Evolutionary conservation across 2,113 vertebrate species (phyloP).

Genomic region (Nematolebias whitei): DNA sequence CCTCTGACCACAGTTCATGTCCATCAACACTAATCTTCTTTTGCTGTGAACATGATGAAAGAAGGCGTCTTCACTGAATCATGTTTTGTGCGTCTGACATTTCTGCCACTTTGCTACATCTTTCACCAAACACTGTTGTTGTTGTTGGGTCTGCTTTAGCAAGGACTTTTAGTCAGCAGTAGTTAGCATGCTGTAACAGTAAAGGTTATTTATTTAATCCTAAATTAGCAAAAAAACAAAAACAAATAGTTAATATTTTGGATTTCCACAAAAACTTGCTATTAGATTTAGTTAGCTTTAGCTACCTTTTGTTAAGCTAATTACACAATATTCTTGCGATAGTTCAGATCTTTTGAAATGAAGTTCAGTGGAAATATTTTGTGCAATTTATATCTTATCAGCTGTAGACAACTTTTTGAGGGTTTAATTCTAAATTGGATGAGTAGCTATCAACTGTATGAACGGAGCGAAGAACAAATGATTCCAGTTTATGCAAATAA

Average conservation of each 20-base stretch:
- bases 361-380: no score
- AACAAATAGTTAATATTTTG: not conserved
- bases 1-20: slow-evolving; percentile 34
- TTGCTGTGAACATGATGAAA: slow-evolving; percentile 37
- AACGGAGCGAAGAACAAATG: no score
- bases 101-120: slow-evolving; percentile 48
- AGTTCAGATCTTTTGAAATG: no score
- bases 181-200: not conserved
- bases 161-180: not conserved
- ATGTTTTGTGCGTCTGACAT: slow-evolving; percentile 53
- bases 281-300: no score
- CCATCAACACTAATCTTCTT: slow-evolving; percentile 27
- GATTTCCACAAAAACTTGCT: not conserved
- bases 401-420: no score
- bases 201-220: not conserved
- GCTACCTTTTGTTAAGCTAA: no score
- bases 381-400: no score
- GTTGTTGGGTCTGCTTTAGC: slow-evolving; percentile 45
- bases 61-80: slow-evolving; percentile 36
- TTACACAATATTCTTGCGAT: no score
- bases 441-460: no score
- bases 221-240: not conserved
- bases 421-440: no score
- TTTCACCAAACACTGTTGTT: slow-evolving; percentile 39
- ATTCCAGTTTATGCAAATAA: no score